A percentile compares a stretch with the other conserved stretches of the same genome.
These are phyloP conservation scores for Heterodera carotae DNA, from an alignment of 1,140 invertebrate genomes.

Conservation along the genomic window DNA sequence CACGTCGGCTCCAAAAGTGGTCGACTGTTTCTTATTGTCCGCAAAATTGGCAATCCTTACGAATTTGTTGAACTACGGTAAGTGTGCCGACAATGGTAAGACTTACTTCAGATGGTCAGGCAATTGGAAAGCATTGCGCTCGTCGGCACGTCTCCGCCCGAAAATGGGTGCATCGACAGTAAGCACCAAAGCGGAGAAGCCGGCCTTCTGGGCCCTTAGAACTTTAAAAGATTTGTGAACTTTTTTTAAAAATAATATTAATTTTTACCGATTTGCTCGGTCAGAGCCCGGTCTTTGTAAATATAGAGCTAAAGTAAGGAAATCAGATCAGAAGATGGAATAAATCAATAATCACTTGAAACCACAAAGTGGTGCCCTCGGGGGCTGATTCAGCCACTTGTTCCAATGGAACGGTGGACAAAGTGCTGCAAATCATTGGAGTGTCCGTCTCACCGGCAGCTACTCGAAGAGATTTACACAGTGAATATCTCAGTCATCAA, in stretches of 20 bases:
- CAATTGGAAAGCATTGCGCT: slow-evolving; percentile 80
- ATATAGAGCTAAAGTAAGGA: slow-evolving; percentile 85
- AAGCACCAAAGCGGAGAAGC: slow-evolving; percentile 82
- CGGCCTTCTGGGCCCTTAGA: slow-evolving; percentile 78
- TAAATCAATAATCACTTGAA: slow-evolving; percentile 52
- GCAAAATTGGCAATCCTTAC: slow-evolving; percentile 67
- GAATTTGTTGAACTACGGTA: slow-evolving; percentile 2
- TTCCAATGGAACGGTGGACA: slow-evolving; percentile 84
- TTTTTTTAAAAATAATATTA: not conserved
- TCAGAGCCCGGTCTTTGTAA: slow-evolving; percentile 79
- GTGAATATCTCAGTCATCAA: slow-evolving; percentile 15
- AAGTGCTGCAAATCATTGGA: slow-evolving; percentile 81
- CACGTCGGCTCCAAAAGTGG: slow-evolving; percentile 50
- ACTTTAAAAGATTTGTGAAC: slow-evolving; percentile 66
- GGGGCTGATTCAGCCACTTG: slow-evolving; percentile 80
- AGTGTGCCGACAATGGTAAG: no score
- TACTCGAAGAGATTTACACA: slow-evolving; percentile 58
- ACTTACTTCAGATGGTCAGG: slow-evolving; percentile 77
- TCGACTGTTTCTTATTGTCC: slow-evolving; percentile 37
- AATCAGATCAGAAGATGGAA: not conserved
- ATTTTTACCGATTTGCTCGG: slow-evolving; percentile 70
- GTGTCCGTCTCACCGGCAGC: slow-evolving; percentile 76
- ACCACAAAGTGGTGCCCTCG: slow-evolving; percentile 68
- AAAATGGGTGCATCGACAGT: slow-evolving; percentile 87
- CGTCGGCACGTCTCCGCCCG: slow-evolving; percentile 78